A percentile compares a stretch with the other conserved stretches of the same genome.
Evolutionary conservation across 2,113 vertebrate genomes (phyloP).

Genomic region (Pyrgilauda ruficollis): DNA sequence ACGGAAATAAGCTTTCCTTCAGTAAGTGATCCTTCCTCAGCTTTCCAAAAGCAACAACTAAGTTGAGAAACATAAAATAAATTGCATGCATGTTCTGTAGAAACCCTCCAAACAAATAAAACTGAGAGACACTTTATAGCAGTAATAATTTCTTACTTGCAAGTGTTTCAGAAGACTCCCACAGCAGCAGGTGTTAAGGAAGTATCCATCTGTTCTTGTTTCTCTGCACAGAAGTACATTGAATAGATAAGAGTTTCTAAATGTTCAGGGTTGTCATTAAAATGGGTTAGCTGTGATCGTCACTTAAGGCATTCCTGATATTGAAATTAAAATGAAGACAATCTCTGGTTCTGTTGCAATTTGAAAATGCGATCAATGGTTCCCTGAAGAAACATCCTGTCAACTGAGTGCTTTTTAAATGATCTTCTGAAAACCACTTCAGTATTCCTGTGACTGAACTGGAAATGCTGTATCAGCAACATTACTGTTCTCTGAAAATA

Average conservation of each 20-base stretch:
- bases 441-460: conserved; percentile 32
- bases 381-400: conserved; percentile 55
- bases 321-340: conserved; percentile 59
- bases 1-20: conserved; percentile 20
- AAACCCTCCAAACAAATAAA: conserved; percentile 57
- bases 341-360: conserved; percentile 31
- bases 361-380: conserved; percentile 34
- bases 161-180: conserved; percentile 60
- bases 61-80: conserved; percentile 28
- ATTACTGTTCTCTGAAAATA: conserved; percentile 44
- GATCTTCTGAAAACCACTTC: conserved; percentile 34
- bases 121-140: conserved; percentile 29
- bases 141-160: conserved; percentile 53
- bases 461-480: conserved; percentile 57
- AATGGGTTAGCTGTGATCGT: conserved; percentile 49
- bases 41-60: conserved; percentile 17
- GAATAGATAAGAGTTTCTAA: conserved; percentile 52
- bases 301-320: conserved; percentile 49
- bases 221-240: conserved; percentile 45
- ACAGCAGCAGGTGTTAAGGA: conserved; percentile 63
- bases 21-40: background rate
- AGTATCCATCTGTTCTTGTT: conserved; percentile 66
- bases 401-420: conserved; percentile 52
- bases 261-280: conserved; percentile 59
- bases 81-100: conserved; percentile 20